Base-by-base conservation (phyloP, 2,888 invertebrate species). In the Oeneis ivallda region DNA sequence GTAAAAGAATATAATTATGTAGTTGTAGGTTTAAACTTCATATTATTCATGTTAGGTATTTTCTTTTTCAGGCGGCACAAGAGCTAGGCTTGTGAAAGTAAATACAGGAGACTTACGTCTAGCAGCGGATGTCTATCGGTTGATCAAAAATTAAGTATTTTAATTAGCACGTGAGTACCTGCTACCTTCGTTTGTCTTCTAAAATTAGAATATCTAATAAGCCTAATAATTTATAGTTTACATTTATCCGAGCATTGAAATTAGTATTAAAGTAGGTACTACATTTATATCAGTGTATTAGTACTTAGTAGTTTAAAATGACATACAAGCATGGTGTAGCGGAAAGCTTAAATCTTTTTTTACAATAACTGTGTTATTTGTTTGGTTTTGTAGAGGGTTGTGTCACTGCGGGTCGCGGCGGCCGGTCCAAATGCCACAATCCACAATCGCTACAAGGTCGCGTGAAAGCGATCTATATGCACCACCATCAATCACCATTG, bases 401-500 rank as follows among this genome's bases (percentile, higher is more conserved):
- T 58, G 47, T 34, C 58, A 32, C 58, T 34, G 58, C 34, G 58
- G 17, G 11, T 43, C 39, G 37, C 43, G 56, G 43, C 41, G 56
- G 43, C 41, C 56, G 66, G 58, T 63, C 52, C n/a, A 59, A 66
- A 53, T 39, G 26, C 43, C 50, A 61, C 60, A 54, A 47, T 8
- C 13, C 56, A 63, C 59, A 60, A 43, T 34, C 45, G 45, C 64
- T 26, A 64, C 60, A 61, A 67, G 64, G 67, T 67, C 64, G 56
- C 45, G 56, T 61, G 56, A 50, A 60, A 64, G 45, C 60, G 49
- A 67, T 66, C 58, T 26, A 54, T 26, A 54, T 64, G 64, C 57
- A 64, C 56, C n/a, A n/a, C n/a, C n/a, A n/a, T 60, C 64, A 61
- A 64, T 67, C 60, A 61, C 50, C 41, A 43, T 67, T 57, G 64